Evolutionary conservation across 2,113 vertebrate genomes (phyloP).

Genomic region (Chloebia gouldiae): DNA sequence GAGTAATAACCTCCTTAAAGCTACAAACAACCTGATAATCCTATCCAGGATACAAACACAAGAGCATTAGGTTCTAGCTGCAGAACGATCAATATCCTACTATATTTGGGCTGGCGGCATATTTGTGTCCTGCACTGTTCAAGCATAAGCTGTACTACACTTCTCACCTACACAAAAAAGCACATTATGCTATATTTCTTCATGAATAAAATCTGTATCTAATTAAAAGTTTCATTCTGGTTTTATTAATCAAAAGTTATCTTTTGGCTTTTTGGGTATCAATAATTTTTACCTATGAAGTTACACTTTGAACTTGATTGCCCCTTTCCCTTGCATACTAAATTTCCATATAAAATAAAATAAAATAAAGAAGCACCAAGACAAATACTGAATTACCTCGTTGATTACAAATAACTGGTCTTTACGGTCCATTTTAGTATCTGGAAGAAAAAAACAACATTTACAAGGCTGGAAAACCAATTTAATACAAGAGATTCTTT

Average conservation of each 20-base stretch:
- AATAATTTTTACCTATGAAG: background rate
- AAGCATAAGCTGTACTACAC: background rate
- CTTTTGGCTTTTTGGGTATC: background rate
- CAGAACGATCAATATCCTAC: background rate
- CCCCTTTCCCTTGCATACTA: background rate
- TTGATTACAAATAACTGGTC: slow-evolving; percentile 95
- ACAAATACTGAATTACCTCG: slow-evolving; percentile 78
- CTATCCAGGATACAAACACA: background rate
- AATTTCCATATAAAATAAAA: background rate
- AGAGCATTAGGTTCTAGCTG: background rate
- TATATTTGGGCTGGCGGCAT: background rate
- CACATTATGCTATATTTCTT: background rate
- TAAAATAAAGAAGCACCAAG: background rate
- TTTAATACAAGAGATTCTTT: background rate
- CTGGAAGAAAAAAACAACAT: slow-evolving; percentile 67
- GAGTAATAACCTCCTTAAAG: background rate
- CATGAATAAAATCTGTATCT: background rate
- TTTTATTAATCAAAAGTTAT: background rate
- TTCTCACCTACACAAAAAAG: rapidly evolving
- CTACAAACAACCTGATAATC: background rate
- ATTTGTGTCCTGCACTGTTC: background rate
- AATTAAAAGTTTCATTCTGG: background rate
- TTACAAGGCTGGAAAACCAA: background rate
- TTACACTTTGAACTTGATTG: background rate
- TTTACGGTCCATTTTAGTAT: slow-evolving; percentile 99